A percentile compares a stretch with the other conserved stretches of the same genome.
phyloP scores from a whole-genome alignment of 2,888 invertebrate species.

The Willowsia nigromaculata region DNA sequence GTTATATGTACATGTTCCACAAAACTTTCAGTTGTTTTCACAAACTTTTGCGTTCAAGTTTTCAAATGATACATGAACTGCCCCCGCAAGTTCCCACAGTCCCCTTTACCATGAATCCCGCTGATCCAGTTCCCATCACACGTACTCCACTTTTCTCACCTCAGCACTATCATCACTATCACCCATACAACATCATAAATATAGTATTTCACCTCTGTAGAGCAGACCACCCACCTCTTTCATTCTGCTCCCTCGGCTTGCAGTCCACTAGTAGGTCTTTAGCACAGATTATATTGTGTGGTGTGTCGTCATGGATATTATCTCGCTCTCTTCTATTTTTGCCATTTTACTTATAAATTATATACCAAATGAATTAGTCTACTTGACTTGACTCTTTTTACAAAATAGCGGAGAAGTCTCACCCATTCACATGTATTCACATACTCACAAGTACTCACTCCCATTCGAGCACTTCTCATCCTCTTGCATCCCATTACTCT shows the following conservation, averaged over 20 bases:
- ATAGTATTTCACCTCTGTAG: constrained; percentile 1
- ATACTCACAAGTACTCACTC: background rate
- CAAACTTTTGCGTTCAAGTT: background rate
- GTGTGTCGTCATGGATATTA: background rate
- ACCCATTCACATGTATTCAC: background rate
- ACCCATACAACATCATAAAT: background rate
- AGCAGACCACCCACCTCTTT: background rate
- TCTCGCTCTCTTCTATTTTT: background rate
- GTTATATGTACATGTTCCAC: too few relatives aligned
- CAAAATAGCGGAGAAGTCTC: background rate
- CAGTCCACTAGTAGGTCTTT: constrained; percentile 33
- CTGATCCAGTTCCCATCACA: background rate
- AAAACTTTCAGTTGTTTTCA: too few relatives aligned
- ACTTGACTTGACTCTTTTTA: constrained; percentile 25
- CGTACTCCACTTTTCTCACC: background rate
- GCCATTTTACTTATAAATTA: constrained; percentile 12
- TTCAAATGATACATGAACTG: background rate
- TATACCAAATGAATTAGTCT: constrained; percentile 6
- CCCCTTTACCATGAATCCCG: background rate
- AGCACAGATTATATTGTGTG: background rate
- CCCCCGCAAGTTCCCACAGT: background rate
- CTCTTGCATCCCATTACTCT: constrained; percentile 19
- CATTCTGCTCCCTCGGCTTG: background rate
- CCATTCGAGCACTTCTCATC: background rate
- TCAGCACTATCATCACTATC: background rate